phyloP scores from a whole-genome alignment of 2,888 invertebrate genomes.

The Apodemia duryi region DNA sequence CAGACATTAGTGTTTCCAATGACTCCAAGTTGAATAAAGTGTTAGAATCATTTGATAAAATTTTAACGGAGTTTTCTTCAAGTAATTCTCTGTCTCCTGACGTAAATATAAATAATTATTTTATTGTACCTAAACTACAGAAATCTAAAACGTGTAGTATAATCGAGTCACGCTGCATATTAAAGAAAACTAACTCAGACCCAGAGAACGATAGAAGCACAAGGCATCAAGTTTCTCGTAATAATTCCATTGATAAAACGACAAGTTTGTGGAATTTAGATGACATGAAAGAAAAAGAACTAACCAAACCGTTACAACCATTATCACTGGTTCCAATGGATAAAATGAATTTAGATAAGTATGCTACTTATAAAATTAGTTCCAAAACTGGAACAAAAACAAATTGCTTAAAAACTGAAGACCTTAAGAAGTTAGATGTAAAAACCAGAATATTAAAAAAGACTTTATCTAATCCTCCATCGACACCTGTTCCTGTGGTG shows the following conservation, averaged over 20 bases:
- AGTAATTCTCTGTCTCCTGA: conserved; percentile 48
- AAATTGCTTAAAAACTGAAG: conserved; percentile 64
- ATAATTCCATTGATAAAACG: conserved; percentile 75
- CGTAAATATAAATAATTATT: conserved; percentile 43
- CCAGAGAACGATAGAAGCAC: conserved; percentile 54
- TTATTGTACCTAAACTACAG: conserved; percentile 79
- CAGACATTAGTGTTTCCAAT: conserved; percentile 35
- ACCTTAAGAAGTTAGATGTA: conserved; percentile 72
- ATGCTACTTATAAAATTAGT: conserved; percentile 73
- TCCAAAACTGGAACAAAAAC: conserved; percentile 59
- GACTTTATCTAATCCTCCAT: conserved; percentile 75
- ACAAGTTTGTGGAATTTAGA: conserved; percentile 80
- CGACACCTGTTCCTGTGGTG: conserved; percentile 70
- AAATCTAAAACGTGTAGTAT: conserved; percentile 86
- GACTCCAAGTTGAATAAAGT: conserved; percentile 68
- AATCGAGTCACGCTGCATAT: conserved; percentile 83
- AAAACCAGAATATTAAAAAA: conserved; percentile 77
- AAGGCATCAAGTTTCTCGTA: conserved; percentile 60
- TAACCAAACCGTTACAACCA: conserved; percentile 63
- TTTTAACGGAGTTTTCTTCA: conserved; percentile 62
- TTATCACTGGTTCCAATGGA: conserved; percentile 51
- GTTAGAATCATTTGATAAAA: conserved; percentile 73
- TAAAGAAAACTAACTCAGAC: conserved; percentile 79
- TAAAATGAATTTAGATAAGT: conserved; percentile 69
- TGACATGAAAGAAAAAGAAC: conserved; percentile 75